Percentiles rank a stretch among this genome's conserved stretches.
Evolutionary conservation across 2,113 vertebrate genomes (phyloP).

Genomic region (Toxotes chatareus): DNA sequence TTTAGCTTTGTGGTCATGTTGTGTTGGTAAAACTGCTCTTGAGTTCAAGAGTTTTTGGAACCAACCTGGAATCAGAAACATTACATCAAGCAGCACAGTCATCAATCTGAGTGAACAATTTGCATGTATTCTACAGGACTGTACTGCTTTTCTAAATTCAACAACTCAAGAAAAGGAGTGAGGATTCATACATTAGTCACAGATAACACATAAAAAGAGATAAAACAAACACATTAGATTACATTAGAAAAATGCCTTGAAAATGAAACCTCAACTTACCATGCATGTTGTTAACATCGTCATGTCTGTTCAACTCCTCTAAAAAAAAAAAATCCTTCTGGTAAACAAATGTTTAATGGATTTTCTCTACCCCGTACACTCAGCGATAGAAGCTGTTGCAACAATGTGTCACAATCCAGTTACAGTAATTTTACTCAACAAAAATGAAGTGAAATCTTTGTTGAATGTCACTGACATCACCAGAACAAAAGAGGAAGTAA

Average conservation of each 20-base stretch:
- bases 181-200: background rate
- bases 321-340: background rate
- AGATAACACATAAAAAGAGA: background rate
- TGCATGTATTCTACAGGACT: background rate
- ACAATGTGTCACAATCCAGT: background rate
- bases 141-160: background rate
- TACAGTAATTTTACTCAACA: no score
- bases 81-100: no score
- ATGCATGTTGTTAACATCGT: slow-evolving; percentile 65
- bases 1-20: slow-evolving; percentile 19
- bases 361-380: background rate
- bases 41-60: slow-evolving; percentile 65
- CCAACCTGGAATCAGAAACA: slow-evolving; percentile 60
- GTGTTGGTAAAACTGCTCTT: slow-evolving; percentile 25
- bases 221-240: slow-evolving; percentile 5
- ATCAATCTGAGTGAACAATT: background rate
- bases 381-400: background rate
- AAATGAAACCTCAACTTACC: slow-evolving; percentile 44
- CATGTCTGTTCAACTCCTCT: slow-evolving; percentile 13
- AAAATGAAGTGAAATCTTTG: background rate
- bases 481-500: slow-evolving; percentile 43
- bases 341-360: background rate
- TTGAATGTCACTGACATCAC: background rate
- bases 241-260: background rate
- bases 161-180: background rate